phyloP scores from a whole-genome alignment of 35 echinoderm and acorn worm genomes.

The Heliocidaris tuberculata region DNA sequence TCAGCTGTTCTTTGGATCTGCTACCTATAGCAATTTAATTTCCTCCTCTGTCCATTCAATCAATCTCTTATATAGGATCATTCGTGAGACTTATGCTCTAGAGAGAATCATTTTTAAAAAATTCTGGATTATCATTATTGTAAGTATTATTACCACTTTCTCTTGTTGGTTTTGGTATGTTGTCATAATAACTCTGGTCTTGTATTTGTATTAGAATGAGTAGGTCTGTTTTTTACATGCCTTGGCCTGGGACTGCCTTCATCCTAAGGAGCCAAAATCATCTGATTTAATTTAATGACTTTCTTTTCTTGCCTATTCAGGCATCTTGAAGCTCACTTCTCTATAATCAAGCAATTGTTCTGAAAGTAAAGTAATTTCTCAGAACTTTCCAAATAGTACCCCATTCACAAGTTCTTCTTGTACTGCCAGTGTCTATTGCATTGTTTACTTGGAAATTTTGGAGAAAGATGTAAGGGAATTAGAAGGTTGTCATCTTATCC shows the following conservation, averaged over 20 bases:
- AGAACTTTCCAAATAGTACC: background rate
- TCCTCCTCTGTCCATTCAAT: background rate
- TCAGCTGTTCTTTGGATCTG: background rate
- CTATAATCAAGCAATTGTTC: background rate
- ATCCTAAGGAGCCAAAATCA: background rate
- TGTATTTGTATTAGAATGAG: background rate
- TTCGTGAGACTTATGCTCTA: background rate
- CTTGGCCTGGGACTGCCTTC: background rate
- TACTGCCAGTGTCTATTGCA: background rate
- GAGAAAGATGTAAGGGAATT: background rate
- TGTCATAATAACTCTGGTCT: no score
- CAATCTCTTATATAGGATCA: no score
- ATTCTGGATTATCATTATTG: background rate
- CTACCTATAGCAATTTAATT: background rate
- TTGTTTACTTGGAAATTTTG: background rate
- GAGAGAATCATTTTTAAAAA: background rate
- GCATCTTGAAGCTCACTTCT: background rate
- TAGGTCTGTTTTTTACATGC: background rate
- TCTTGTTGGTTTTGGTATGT: no score
- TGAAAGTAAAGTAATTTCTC: background rate
- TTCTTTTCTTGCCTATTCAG: background rate
- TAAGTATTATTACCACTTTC: background rate
- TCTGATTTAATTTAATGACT: background rate
- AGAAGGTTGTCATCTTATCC: background rate
- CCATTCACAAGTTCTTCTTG: background rate